phyloP scores from a whole-genome alignment of 2,113 vertebrate species.

The Syngnathus scovelli region DNA sequence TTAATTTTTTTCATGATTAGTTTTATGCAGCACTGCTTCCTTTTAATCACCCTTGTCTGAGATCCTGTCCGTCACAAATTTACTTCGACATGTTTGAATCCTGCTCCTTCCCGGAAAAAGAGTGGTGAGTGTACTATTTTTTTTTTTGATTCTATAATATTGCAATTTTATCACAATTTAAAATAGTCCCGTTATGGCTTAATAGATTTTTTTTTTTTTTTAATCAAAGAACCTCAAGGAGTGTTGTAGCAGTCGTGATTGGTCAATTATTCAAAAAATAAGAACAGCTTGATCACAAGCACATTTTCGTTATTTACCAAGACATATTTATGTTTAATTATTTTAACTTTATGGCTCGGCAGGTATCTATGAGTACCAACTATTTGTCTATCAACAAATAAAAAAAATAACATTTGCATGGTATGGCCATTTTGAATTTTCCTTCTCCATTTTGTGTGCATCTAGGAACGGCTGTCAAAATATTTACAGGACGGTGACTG shows the following conservation, averaged over 20 bases:
- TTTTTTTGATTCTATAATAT: background rate
- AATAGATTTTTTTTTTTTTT: background rate
- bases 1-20: conserved; percentile 32
- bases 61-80: conserved; percentile 21
- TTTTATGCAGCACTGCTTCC: conserved; percentile 45
- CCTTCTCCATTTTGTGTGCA: background rate
- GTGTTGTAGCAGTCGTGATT: too few species aligned
- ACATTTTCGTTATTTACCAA: too few species aligned
- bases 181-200: background rate
- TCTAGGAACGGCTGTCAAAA: conserved; percentile 41
- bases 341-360: background rate
- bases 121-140: conserved; percentile 63
- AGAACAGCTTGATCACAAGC: too few species aligned
- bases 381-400: too few species aligned
- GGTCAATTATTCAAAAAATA: too few species aligned
- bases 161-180: background rate
- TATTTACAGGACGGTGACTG: conserved; percentile 2
- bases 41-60: conserved; percentile 31
- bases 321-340: background rate
- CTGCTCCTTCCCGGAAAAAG: conserved; percentile 68
- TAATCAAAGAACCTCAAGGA: too few species aligned
- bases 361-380: background rate
- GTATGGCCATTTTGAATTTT: background rate
- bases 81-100: conserved; percentile 67
- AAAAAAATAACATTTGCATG: background rate